Base-by-base conservation (phyloP, 2,888 invertebrate genomes). In the Tachina fera region DNA sequence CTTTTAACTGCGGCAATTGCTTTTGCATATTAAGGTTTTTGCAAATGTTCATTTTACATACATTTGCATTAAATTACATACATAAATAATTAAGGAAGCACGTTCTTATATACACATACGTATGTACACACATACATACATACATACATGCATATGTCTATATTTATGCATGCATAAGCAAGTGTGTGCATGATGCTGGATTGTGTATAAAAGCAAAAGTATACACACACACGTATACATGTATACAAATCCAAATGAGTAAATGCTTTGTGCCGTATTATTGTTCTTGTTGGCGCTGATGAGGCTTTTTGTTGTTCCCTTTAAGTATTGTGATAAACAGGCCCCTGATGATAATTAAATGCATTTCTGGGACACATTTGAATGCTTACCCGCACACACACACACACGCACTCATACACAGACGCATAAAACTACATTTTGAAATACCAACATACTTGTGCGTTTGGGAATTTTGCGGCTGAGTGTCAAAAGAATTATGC, bases 1-100 rank as follows among this genome's bases (percentile, higher is more conserved):
- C 71, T 78, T 83, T 86, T 86, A 79, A 78, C 76, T 78, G 74
- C 72, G 63, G 83, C 83, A 83, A 87, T 84, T 84, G 83, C 83
- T 84, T 87, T 84, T 77, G 60, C 79, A 65, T 72, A 83, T 75
- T 82, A 80, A 74, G 76, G 83, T 67, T 60, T 31, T 53, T 80
- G 14, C 49, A 86, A 83, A 83, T 83, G 76, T 58, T 67, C 67
- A 71, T 82, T 80, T 74, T 68, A 67, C 60, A 67, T 68, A 49
- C 56, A 65, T 76, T 79, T 77, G 72, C 71, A 76, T 86, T 75
- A 79, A 86, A 83, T 79, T 83, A 77, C 79, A 72, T 68, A 83
- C 83, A 72, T 79, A 83, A 83, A 83, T 83, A 83, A 83, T 86
- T 77, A 83, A 65, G 76, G 49, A n/a, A 45, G 9, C 39, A 51